Evolutionary conservation across 2,888 invertebrate species (phyloP).

Genomic region (Pyralis farinalis): DNA sequence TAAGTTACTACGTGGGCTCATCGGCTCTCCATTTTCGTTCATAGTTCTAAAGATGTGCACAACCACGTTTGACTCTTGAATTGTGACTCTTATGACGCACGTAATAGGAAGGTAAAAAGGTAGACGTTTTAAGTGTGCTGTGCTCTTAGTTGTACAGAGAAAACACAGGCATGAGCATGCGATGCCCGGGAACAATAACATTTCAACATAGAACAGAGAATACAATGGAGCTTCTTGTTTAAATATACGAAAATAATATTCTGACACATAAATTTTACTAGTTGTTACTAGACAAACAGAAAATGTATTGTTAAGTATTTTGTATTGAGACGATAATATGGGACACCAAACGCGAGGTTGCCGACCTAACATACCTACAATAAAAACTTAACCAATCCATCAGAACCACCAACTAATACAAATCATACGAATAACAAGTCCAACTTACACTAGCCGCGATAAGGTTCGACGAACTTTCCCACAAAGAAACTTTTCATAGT

Average conservation of each 20-base stretch:
- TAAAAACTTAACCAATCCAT: constrained; percentile 20
- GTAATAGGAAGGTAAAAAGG: too few relatives aligned
- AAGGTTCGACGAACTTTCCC: constrained; percentile 38
- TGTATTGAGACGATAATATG: constrained; percentile 1
- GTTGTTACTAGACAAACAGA: constrained; percentile 4
- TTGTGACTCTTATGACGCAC: too few relatives aligned
- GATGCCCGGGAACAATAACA: too few relatives aligned
- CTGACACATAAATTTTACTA: constrained; percentile 3
- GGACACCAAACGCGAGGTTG: constrained; percentile 20
- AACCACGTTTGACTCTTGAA: too few relatives aligned
- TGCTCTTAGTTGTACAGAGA: too few relatives aligned
- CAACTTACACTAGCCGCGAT: constrained; percentile 25
- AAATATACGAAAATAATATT: constrained; percentile 4
- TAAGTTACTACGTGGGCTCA: too few relatives aligned
- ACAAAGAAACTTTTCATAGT: constrained; percentile 40
- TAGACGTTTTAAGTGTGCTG: too few relatives aligned
- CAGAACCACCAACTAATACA: constrained; percentile 20
- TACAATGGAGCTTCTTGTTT: too few relatives aligned
- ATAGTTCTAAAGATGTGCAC: too few relatives aligned
- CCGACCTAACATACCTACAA: constrained; percentile 32
- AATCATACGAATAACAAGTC: constrained; percentile 18
- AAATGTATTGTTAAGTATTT: constrained; percentile 3
- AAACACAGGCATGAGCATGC: too few relatives aligned
- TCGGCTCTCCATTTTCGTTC: too few relatives aligned
- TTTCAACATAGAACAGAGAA: too few relatives aligned